These are phyloP conservation scores for Centropus bengalensis DNA, from an alignment of 2,113 vertebrate genomes.

Conservation along the genomic window DNA sequence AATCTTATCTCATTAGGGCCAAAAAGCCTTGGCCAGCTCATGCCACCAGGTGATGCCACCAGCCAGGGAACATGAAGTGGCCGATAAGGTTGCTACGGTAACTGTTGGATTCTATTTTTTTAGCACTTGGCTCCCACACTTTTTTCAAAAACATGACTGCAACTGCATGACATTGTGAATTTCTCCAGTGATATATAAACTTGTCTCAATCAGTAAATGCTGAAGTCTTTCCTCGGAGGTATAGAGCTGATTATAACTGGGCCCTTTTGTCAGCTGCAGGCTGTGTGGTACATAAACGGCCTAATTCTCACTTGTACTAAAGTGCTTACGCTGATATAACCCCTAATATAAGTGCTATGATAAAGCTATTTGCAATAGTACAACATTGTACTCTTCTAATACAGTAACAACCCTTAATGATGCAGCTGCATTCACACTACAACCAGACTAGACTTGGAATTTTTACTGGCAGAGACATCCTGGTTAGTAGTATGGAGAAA, in stretches of 20 bases:
- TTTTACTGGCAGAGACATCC: slow-evolving; percentile 1
- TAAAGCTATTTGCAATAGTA: neutral
- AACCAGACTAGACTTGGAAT: slow-evolving; percentile 36
- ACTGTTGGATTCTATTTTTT: neutral
- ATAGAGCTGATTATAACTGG: neutral
- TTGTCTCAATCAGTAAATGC: neutral
- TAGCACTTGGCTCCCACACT: neutral
- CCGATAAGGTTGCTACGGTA: neutral
- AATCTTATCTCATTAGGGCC: neutral
- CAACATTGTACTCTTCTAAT: neutral
- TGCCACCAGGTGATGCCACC: neutral
- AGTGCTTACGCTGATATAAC: neutral
- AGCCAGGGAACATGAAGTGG: neutral
- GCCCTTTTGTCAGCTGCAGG: neutral
- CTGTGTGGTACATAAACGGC: neutral
- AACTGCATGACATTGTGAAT: neutral
- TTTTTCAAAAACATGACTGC: neutral
- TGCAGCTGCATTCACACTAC: neutral
- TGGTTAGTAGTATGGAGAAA: neutral
- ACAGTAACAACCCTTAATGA: neutral
- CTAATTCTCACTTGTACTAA: slow-evolving; percentile 16
- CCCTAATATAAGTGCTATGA: neutral
- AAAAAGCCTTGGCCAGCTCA: neutral
- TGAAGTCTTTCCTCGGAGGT: neutral
- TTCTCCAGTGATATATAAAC: neutral